A percentile compares a stretch with the other conserved stretches of the same genome.
Conservation (phyloP, 2,113 vertebrate species). For the Megatriorchis doriae region DNA sequence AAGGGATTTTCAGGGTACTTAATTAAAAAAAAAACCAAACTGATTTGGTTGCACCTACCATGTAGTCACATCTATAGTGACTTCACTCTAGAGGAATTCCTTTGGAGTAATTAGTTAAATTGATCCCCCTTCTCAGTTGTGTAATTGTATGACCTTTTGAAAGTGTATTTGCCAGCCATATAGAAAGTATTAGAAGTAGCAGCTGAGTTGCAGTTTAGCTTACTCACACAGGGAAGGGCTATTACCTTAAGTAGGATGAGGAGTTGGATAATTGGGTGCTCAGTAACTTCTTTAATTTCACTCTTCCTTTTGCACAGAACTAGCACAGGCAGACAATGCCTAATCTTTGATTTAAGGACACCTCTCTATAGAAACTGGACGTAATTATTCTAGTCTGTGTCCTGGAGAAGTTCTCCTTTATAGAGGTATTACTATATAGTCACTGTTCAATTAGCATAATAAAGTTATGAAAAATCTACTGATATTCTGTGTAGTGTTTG, state of each 20-base stretch:
- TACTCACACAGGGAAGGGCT: fast-evolving
- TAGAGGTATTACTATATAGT: neutral
- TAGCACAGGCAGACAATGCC: neutral
- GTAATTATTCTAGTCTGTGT: neutral
- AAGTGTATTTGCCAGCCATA: neutral
- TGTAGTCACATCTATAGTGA: neutral
- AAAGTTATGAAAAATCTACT: neutral
- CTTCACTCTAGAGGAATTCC: neutral
- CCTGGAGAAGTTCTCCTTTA: neutral
- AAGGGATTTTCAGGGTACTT: neutral
- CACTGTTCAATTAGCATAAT: neutral
- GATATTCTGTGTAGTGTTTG: neutral
- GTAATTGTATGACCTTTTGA: neutral
- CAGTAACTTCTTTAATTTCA: neutral
- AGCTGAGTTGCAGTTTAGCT: neutral
- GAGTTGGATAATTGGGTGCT: neutral
- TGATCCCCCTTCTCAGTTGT: neutral
- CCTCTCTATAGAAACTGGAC: fast-evolving
- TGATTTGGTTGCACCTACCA: neutral
- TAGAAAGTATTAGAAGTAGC: neutral
- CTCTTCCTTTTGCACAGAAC: neutral
- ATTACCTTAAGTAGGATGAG: neutral
- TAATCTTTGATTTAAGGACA: neutral
- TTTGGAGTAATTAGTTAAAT: neutral
- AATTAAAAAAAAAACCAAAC: neutral